Base-by-base conservation (phyloP, 2,797 vertebrate species). In the Dendrocincla tyrannina region DNA sequence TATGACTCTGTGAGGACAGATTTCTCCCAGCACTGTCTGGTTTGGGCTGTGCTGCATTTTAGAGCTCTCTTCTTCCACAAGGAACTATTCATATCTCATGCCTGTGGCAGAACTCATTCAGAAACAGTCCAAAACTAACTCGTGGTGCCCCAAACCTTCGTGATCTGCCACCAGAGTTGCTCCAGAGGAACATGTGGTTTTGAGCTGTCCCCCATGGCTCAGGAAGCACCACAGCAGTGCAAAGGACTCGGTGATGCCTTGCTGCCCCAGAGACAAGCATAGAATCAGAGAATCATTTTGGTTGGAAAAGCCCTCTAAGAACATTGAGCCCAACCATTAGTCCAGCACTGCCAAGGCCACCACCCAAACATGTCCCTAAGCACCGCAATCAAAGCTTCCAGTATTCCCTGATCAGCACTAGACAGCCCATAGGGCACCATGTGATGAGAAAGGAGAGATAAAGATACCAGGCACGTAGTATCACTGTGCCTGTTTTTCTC, bases 271-370 rank as follows among this genome's bases (percentile, higher is more conserved):
- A 83, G 66, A 13, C 7, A 13, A 52, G 30, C 44, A 64, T 15
- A 33, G 24, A 52, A 23, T 37, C 44, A 52, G 8, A 52, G n/a
- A 44, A 32, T 52, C 37, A 46, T 20, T 44, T 15, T 18, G 39
- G 33, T 16, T 52, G 73, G n/a, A 30, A 35, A 4, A 32, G 10
- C 18, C 2, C 20, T 41, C n/a, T 39, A 9, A 39, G 15, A 32
- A 7, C 50, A 58, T 23, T 0, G 0, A 8, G 23, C 41, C 32
- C 63, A n/a, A 11, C 22, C 18, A 27, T 23, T 35, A 75, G 46
- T 14, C 27, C 35, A 82, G 27, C 63, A 52, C n/a, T 58, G 11
- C 17, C n/a, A 70, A 11, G 7, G 7, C 10, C 72, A 58, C 11
- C 28, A 7, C 66, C 23, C 27, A 70, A 23, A 20, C 7, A 5